phyloP scores from a whole-genome alignment of 2,113 vertebrate species.

The Ceyx melanurus region DNA sequence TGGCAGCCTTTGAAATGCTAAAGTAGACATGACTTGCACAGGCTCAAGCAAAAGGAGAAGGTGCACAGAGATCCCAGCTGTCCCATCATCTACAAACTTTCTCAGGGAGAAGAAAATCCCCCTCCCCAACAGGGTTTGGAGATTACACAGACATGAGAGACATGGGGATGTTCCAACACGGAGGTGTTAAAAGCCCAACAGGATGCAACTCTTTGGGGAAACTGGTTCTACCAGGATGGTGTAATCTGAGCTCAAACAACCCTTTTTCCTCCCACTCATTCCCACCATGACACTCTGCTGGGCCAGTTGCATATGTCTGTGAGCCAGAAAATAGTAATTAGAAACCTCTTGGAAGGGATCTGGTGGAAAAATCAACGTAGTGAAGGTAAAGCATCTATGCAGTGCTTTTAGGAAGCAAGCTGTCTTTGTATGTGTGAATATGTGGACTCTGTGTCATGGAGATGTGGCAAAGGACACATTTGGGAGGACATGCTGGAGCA shows the following conservation, averaged over 20 bases:
- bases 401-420: background rate
- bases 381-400: rapidly evolving
- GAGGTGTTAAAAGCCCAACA: background rate
- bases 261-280: background rate
- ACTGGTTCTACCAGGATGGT: slow-evolving; percentile 6
- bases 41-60: background rate
- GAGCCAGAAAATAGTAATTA: background rate
- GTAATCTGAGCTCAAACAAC: background rate
- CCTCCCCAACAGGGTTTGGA: background rate
- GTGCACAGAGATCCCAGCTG: rapidly evolving
- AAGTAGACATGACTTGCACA: background rate
- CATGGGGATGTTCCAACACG: rapidly evolving
- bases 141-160: background rate
- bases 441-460: background rate
- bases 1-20: background rate
- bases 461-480: background rate
- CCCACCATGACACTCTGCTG: background rate
- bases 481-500: background rate
- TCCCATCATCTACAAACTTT: background rate
- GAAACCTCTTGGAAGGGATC: background rate
- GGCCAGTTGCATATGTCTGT: background rate
- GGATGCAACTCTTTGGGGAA: background rate
- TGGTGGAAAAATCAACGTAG: background rate
- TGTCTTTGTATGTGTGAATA: rapidly evolving
- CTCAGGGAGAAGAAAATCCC: background rate